These are phyloP conservation scores for Nomia melanderi DNA, from an alignment of 1,140 invertebrate species.

Conservation along the genomic window DNA sequence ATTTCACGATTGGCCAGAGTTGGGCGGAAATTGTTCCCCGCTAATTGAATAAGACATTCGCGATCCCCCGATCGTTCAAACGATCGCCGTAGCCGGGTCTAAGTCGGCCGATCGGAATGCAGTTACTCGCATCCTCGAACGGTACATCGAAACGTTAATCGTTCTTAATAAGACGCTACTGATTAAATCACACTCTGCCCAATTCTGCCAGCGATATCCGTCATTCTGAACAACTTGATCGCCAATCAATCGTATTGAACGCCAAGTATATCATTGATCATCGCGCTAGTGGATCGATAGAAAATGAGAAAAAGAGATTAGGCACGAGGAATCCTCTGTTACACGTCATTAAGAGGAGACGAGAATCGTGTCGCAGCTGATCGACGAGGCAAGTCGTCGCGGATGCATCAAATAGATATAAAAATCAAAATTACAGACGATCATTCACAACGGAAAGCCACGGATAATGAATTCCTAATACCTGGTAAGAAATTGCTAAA, in stretches of 20 bases:
- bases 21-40: neutral
- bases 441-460: neutral
- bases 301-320: neutral
- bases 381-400: neutral
- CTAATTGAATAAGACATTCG: neutral
- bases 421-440: slow-evolving; percentile 32
- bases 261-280: slow-evolving; percentile 10
- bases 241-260: slow-evolving; percentile 20
- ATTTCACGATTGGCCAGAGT: neutral
- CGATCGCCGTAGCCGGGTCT: neutral
- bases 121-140: too few relatives aligned
- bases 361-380: slow-evolving; percentile 17
- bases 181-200: neutral
- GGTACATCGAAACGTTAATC: too few relatives aligned
- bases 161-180: too few relatives aligned
- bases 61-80: neutral
- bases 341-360: neutral
- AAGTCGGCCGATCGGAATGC: neutral
- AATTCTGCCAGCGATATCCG: slow-evolving; percentile 18
- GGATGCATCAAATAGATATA: neutral
- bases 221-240: slow-evolving; percentile 25
- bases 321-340: neutral
- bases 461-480: neutral
- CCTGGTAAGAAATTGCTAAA: neutral
- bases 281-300: slow-evolving; percentile 3